Percentiles rank a stretch among this genome's conserved stretches.
Conservation (phyloP, 2,113 vertebrate species). For the Dendrocopos noguchii region DNA sequence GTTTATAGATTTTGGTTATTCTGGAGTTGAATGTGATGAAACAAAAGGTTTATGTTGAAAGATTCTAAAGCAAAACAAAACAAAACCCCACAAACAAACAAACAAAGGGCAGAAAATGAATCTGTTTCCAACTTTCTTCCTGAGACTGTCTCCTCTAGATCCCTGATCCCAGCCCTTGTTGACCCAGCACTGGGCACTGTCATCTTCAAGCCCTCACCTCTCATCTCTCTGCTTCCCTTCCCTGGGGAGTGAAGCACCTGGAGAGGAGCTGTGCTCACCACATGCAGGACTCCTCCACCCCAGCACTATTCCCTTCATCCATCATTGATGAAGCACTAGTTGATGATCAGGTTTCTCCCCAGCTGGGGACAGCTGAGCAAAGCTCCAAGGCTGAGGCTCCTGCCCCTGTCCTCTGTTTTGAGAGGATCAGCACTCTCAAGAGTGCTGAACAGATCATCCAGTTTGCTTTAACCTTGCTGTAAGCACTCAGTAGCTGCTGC, state of each 20-base stretch:
- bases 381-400: neutral
- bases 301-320: constrained; percentile 27
- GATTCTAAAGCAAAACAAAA: neutral
- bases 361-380: neutral
- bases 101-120: neutral
- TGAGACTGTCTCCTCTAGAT: neutral
- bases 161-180: neutral
- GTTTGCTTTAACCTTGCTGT: constrained; percentile 52
- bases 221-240: neutral
- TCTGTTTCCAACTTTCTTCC: neutral
- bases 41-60: neutral
- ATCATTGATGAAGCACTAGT: neutral
- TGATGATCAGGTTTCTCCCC: neutral
- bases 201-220: neutral
- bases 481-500: neutral
- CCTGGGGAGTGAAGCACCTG: neutral
- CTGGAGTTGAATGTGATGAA: neutral
- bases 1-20: neutral
- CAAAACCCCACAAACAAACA: neutral
- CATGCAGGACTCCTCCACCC: neutral
- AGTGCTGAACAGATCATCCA: neutral
- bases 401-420: neutral
- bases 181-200: fast-evolving
- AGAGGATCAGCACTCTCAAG: neutral
- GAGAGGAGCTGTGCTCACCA: neutral